Conservation (phyloP, 2,797 vertebrate species). For the Urosaurus nigricauda region DNA sequence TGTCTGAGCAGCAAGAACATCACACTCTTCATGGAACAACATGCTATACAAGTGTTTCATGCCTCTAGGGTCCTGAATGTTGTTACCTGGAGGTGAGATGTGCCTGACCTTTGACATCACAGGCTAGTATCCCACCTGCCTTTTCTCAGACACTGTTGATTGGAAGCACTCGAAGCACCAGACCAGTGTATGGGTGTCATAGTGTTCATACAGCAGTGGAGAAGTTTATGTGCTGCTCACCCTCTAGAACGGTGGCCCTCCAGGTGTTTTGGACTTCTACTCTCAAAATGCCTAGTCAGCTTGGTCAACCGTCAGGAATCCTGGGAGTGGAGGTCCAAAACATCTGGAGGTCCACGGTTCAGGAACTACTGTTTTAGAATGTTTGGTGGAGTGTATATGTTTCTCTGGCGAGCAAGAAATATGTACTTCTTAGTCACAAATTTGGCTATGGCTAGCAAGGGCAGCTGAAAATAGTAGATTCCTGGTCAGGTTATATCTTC, state of each 20-base stretch:
- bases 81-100: not conserved
- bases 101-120: not conserved
- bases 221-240: not conserved
- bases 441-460: not conserved
- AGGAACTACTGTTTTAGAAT: no score
- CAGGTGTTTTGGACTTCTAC: no score
- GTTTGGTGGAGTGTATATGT: not conserved
- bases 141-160: not conserved
- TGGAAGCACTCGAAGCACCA: not conserved
- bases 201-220: not conserved
- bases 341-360: no score
- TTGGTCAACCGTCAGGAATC: no score
- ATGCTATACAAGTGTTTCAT: no score
- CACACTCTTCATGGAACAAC: no score
- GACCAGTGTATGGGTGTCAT: no score
- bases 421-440: not conserved
- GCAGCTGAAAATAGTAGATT: not conserved
- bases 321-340: no score
- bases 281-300: no score
- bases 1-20: no score
- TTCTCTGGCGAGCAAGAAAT: not conserved
- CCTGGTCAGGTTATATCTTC: not conserved
- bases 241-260: no score
- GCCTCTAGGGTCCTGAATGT: no score
- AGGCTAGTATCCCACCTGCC: not conserved